Conservation (phyloP, 2,797 vertebrate genomes). For the Peromyscus melanophrys region DNA sequence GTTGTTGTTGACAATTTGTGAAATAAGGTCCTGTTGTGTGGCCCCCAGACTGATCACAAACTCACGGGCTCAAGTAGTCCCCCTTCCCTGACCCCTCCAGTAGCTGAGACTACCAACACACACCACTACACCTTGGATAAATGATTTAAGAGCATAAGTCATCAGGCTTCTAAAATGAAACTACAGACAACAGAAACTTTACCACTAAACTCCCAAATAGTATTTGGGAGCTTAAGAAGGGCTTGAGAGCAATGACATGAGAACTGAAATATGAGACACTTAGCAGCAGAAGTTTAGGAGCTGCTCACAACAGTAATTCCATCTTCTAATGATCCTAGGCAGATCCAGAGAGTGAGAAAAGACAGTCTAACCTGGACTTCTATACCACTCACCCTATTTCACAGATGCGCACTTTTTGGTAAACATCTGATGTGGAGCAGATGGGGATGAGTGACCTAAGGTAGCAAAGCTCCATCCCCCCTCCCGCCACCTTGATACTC, state of each 20-base stretch:
- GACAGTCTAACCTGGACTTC: not conserved
- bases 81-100: not conserved
- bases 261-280: not conserved
- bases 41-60: not conserved
- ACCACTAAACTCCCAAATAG: not conserved
- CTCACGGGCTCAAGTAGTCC: not conserved
- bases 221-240: not conserved
- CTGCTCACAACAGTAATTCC: not conserved
- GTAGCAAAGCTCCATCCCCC: too few species aligned
- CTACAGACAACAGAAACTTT: not conserved
- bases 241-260: not conserved
- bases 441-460: not conserved
- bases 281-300: not conserved
- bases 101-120: not conserved
- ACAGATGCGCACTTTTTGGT: not conserved
- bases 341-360: not conserved
- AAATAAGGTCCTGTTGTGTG: not conserved
- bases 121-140: not conserved
- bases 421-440: not conserved
- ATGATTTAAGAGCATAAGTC: not conserved
- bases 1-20: not conserved
- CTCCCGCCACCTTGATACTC: rapidly evolving
- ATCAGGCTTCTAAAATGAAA: not conserved
- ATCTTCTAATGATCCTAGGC: not conserved
- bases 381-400: not conserved